Evolutionary conservation across 2,888 invertebrate genomes (phyloP).

Genomic region (Formica aserva): DNA sequence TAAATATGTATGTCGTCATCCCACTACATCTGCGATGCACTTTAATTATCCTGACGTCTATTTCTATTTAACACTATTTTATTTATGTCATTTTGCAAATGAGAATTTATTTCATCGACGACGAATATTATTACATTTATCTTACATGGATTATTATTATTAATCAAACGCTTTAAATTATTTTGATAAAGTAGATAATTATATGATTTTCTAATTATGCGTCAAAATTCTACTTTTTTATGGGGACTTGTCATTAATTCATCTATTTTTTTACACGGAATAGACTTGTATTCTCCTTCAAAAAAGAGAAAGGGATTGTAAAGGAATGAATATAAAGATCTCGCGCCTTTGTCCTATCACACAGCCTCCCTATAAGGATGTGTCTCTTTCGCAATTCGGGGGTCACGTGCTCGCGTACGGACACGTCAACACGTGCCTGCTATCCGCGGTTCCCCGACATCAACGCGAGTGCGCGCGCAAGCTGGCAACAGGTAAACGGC

Average conservation of each 20-base stretch:
- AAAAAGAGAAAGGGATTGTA: not conserved
- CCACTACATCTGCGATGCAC: slow-evolving; percentile 34
- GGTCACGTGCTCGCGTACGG: slow-evolving; percentile 20
- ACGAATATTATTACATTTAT: not conserved
- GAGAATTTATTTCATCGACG: not conserved
- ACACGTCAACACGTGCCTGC: slow-evolving; percentile 36
- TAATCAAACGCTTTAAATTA: not conserved
- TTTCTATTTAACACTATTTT: slow-evolving; percentile 3
- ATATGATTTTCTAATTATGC: not conserved
- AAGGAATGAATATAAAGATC: not conserved
- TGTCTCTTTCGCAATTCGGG: not conserved
- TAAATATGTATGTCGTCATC: slow-evolving; percentile 80
- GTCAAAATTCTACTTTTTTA: not conserved
- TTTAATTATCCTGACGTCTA: not conserved
- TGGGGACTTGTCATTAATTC: not conserved
- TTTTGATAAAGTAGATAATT: not conserved
- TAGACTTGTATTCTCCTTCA: not conserved
- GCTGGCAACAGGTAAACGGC: slow-evolving; percentile 80
- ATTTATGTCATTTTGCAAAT: not conserved
- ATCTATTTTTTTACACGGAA: not conserved
- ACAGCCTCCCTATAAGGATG: not conserved
- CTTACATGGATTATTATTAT: not conserved
- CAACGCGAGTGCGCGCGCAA: slow-evolving; percentile 67
- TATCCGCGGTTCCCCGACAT: not conserved
- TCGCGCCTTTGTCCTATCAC: not conserved